Base-by-base conservation (phyloP, 2,888 invertebrate genomes). In the Venusia cambrica region DNA sequence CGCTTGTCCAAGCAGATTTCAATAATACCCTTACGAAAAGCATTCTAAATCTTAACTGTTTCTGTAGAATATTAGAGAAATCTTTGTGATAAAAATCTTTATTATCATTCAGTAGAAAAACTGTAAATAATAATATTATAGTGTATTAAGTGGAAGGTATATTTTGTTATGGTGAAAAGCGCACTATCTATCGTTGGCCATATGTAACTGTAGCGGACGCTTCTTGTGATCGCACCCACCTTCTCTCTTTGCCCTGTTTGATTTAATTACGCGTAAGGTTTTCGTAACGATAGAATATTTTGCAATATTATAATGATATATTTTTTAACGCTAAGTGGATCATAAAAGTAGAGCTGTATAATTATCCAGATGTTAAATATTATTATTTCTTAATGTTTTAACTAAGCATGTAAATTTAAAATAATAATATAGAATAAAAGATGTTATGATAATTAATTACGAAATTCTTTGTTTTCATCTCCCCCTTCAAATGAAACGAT, bases 401-500 rank as follows among this genome's bases (percentile, higher is more conserved):
- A 77, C 76, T 84, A 85, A 87, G 85, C 84, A 85, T 85, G 85
- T 85, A 85, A 85, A 87, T 85, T 85, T 77, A 81, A 84, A 83
- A 84, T 84, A 83, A 81, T 80, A 87, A 85, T 87, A 87, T 85
- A 85, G 83, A 85, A 85, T 85, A 85, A 85, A 85, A 85, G 83
- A 84, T 87, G 87, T 84, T 87, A 87, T 76, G 73, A 87, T 85
- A 85, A 87, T 83, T 85, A 87, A 87, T 85, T 84, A 85, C 76
- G 84, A 76, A 80, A 75, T 74, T 74, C 70, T 81, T 83, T 56
- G 73, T 80, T 84, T 84, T 72, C 63, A 68, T 63, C 61, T 76
- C 73, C 68, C 65, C 67, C 12, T 3, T 16, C 18, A 28, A 60
- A 32, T 16, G 7, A 39, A 54, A 41, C 25, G 35, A 5, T 12